Base-by-base conservation (phyloP, 1,140 invertebrate genomes). In the Bombus picipes region DNA sequence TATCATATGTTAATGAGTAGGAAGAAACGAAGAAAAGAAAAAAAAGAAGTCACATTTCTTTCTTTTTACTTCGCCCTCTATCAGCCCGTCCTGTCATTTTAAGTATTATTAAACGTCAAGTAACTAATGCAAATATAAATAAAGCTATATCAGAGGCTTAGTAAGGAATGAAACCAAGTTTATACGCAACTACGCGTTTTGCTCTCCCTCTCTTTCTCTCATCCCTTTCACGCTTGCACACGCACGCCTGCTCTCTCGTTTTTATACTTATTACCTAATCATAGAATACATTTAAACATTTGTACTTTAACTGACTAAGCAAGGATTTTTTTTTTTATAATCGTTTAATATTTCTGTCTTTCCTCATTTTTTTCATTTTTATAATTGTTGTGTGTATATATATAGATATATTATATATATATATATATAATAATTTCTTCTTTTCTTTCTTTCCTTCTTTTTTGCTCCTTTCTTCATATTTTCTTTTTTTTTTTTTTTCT, bases 271-370 rank as follows among this genome's bases (percentile, higher is more conserved):
- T 84, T 70, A 79, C 70, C 92, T 94, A 89, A 92, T 73, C 70
- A 83, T 88, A 89, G 93, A 95, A 92, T 94, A 94, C 95, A 95
- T 93, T 93, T 94, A 93, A 95, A 95, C 95, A 94, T 95, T 95
- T 95, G 95, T 95, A 95, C 95, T 95, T 95, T 90, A 94, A 95
- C 94, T 95, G 95, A 95, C 95, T 95, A 95, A 95, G 94, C 91
- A 91, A 95, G 91, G 91, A 92, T 93, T 92, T 83, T 47, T 41
- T 37, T 47, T 43, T 83, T 83, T 66, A 83, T 92, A 93, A 94
- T 92, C 85, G 74, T 93, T 90, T 92, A 88, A 84, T 83, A 83
- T 83, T 90, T 86, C 88, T 90, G 89, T 34, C 32, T 68, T 86
- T 82, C 83, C 65, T 66, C 71, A 85, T 85, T 83, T 43, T 77